Evolutionary conservation across 2,113 vertebrate species (phyloP).

Genomic region (Puntigrus tetrazona): DNA sequence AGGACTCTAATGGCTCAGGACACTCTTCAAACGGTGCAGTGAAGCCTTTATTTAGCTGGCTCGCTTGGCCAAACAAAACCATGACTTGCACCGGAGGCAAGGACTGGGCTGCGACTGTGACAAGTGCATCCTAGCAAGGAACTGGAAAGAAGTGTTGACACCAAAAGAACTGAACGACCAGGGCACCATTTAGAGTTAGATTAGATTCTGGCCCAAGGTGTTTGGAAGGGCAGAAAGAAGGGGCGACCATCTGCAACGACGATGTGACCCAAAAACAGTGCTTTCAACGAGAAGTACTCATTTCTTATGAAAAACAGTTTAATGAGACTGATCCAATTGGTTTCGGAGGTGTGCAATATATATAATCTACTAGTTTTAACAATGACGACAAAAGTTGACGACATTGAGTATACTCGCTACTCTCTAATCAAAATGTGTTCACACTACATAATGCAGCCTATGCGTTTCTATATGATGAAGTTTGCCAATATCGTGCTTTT

Average conservation of each 20-base stretch:
- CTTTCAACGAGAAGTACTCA: neutral
- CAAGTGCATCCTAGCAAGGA: neutral
- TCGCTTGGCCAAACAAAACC: neutral
- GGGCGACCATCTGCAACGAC: neutral
- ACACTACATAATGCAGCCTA: neutral
- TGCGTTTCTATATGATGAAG: neutral
- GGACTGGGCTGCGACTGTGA: neutral
- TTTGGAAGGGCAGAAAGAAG: neutral
- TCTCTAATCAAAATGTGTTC: no score
- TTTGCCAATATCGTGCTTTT: neutral
- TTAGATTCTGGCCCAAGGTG: constrained; percentile 15
- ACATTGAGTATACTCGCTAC: neutral
- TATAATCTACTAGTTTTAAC: neutral
- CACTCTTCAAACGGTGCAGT: neutral
- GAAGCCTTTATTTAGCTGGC: neutral
- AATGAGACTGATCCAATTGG: neutral
- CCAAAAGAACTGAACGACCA: neutral
- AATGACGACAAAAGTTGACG: neutral
- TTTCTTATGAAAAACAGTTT: neutral
- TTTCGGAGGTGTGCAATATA: neutral
- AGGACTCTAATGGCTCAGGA: neutral
- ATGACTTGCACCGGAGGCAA: neutral
- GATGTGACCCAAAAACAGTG: neutral
- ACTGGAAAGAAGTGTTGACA: constrained; percentile 1
- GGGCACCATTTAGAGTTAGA: neutral